phyloP scores from a whole-genome alignment of 37 sponge, comb jelly and placozoan genomes.

The Halisarca cf. caerulea region DNA sequence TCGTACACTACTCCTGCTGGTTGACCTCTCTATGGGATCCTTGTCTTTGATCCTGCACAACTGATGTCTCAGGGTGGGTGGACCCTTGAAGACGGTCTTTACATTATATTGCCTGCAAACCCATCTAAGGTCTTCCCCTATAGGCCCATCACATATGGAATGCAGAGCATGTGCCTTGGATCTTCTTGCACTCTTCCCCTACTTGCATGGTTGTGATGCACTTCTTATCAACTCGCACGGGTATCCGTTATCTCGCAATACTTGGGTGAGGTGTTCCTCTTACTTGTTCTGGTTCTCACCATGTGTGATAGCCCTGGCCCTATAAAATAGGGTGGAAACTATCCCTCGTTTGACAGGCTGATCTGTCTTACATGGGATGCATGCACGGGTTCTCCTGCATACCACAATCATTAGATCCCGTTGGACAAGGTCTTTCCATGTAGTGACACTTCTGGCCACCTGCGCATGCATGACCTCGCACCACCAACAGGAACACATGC shows the following conservation, averaged over 20 bases:
- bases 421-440: too few relatives aligned
- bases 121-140: slow-evolving; percentile 1
- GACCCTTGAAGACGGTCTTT: neutral
- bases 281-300: neutral
- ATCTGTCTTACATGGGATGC: too few relatives aligned
- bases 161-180: slow-evolving; percentile 14
- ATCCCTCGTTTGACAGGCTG: neutral
- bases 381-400: too few relatives aligned
- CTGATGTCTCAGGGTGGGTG: slow-evolving; percentile 19
- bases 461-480: too few relatives aligned
- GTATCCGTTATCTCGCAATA: slow-evolving; percentile 20
- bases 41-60: slow-evolving; percentile 21
- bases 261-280: neutral
- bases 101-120: neutral
- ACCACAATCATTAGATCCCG: too few relatives aligned
- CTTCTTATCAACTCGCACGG: neutral
- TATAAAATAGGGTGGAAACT: neutral
- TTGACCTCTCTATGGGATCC: slow-evolving; percentile 6
- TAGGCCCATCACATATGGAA: slow-evolving; percentile 1
- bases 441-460: too few relatives aligned
- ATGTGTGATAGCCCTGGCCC: slow-evolving; percentile 23
- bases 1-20: slow-evolving; percentile 17
- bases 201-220: neutral
- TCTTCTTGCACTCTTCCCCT: neutral
- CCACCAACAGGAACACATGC: too few relatives aligned